A percentile compares a stretch with the other conserved stretches of the same genome.
Conservation (phyloP, 2,888 invertebrate species). For the Cryptocheilus praepositus region DNA sequence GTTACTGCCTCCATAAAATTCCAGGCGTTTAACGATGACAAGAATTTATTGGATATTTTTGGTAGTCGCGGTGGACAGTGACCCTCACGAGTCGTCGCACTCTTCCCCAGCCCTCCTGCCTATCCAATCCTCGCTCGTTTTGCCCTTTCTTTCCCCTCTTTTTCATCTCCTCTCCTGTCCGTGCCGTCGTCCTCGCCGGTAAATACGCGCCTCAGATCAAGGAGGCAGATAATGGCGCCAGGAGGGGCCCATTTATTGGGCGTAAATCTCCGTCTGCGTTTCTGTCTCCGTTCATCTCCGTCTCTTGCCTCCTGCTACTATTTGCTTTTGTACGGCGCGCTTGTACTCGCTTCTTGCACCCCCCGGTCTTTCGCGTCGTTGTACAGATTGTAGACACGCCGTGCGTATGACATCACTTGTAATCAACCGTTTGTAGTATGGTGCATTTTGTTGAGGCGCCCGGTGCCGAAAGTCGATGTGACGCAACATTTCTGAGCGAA, state of each 20-base stretch:
- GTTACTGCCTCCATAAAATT: slow-evolving; percentile 61
- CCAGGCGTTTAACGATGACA: slow-evolving; percentile 64
- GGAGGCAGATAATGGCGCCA: slow-evolving; percentile 56
- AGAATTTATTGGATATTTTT: slow-evolving; percentile 67
- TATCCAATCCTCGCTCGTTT: neutral
- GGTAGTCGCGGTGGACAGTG: slow-evolving; percentile 60
- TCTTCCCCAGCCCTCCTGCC: neutral
- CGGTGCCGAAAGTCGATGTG: too few species aligned
- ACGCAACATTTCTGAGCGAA: too few species aligned
- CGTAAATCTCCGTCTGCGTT: slow-evolving; percentile 60
- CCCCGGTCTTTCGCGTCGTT: too few species aligned
- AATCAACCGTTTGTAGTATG: too few species aligned
- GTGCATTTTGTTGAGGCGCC: too few species aligned
- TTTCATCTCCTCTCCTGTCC: neutral
- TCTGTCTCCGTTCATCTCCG: too few species aligned
- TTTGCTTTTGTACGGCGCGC: neutral
- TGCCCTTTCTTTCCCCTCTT: slow-evolving; percentile 4
- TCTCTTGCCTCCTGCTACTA: neutral
- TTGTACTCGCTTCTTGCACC: neutral
- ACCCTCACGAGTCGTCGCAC: slow-evolving; percentile 42
- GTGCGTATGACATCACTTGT: too few species aligned
- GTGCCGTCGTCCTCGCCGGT: slow-evolving; percentile 8
- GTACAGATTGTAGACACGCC: too few species aligned
- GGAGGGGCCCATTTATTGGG: slow-evolving; percentile 63
- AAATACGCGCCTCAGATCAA: slow-evolving; percentile 55